phyloP scores from a whole-genome alignment of 1,140 invertebrate species.

The Parapsyche elsis region DNA sequence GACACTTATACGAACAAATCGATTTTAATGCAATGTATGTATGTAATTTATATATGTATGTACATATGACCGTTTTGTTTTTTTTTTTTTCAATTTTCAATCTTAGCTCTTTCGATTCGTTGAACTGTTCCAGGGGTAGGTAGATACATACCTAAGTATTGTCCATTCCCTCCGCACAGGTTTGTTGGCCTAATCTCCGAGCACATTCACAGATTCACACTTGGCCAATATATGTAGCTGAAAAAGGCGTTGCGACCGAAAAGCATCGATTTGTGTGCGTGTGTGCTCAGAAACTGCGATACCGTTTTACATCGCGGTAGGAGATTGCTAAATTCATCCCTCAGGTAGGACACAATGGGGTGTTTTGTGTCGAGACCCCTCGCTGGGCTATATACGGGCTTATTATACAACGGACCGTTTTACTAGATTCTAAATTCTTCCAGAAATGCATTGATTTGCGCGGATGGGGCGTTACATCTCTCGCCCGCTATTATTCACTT shows the following conservation, averaged over 20 bases:
- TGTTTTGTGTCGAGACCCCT: slow-evolving; percentile 37
- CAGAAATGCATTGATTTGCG: slow-evolving; percentile 35
- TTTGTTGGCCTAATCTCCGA: slow-evolving; percentile 39
- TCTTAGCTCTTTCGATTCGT: background rate
- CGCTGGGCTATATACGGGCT: slow-evolving; percentile 47
- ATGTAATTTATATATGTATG: background rate
- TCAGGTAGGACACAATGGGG: slow-evolving; percentile 25
- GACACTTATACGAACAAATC: background rate
- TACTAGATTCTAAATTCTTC: slow-evolving; percentile 34
- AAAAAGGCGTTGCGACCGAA: slow-evolving; percentile 47
- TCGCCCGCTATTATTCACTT: background rate
- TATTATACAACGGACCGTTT: slow-evolving; percentile 38
- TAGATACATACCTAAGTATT: too few relatives aligned
- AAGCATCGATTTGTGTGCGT: background rate
- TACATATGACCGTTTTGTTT: background rate
- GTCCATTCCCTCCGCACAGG: background rate
- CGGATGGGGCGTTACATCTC: slow-evolving; percentile 36
- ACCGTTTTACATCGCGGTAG: slow-evolving; percentile 14
- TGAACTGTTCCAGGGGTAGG: background rate
- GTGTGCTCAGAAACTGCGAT: background rate
- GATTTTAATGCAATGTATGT: too few relatives aligned
- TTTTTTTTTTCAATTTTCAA: background rate
- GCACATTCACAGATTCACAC: slow-evolving; percentile 48
- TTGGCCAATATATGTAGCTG: slow-evolving; percentile 29
- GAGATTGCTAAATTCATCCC: slow-evolving; percentile 28